A percentile compares a stretch with the other conserved stretches of the same genome.
Conservation (phyloP, 2,797 vertebrate species). For the Pelodytes ibericus region DNA sequence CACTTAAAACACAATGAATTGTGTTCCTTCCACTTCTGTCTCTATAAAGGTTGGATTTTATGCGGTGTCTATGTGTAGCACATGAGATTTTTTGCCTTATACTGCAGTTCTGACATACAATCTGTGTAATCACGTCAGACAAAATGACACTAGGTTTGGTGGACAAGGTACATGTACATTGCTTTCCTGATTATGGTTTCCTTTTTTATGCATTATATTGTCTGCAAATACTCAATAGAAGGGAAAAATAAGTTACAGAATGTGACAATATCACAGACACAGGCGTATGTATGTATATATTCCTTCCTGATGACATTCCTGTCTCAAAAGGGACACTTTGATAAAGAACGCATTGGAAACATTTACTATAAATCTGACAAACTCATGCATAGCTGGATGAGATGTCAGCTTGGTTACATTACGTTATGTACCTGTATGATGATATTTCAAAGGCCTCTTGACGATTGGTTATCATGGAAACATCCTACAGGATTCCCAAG, state of each 20-base stretch:
- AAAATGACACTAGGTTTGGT: background rate
- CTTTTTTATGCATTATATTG: background rate
- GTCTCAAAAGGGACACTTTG: conserved; percentile 33
- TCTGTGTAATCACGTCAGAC: background rate
- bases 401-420: conserved; percentile 45
- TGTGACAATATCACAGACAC: conserved; percentile 1
- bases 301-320: conserved; percentile 32
- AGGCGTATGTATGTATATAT: conserved; percentile 27
- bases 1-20: too few relatives aligned
- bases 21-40: background rate
- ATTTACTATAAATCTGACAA: conserved; percentile 48
- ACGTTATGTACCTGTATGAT: conserved; percentile 40
- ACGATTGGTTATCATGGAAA: conserved; percentile 55
- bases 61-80: background rate
- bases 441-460: conserved; percentile 43
- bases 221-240: conserved; percentile 10
- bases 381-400: conserved; percentile 46
- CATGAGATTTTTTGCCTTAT: background rate
- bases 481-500: conserved; percentile 39
- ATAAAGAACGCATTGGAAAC: conserved; percentile 38
- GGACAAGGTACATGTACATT: background rate
- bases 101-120: background rate
- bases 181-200: background rate
- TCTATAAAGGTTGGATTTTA: background rate
- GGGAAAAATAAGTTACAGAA: conserved; percentile 10